phyloP scores from a whole-genome alignment of 92 coral and sea anemone species.

The Palythoa caribaeorum region DNA sequence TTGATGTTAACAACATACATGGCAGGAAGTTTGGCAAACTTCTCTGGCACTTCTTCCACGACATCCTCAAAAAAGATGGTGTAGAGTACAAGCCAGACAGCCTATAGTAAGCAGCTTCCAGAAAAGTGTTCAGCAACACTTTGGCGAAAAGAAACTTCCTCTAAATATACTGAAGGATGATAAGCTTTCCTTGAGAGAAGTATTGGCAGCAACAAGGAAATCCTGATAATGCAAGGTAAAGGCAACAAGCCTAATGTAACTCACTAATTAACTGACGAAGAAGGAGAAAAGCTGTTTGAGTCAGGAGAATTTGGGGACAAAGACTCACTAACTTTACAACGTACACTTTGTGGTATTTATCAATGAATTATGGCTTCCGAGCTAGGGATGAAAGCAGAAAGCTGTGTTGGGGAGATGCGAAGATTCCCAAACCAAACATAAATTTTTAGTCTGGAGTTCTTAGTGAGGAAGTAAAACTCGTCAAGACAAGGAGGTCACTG shows the following conservation, averaged over 20 bases:
- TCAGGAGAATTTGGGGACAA: background rate
- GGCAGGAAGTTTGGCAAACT: no score
- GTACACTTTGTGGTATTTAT: background rate
- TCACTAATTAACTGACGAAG: background rate
- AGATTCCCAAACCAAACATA: background rate
- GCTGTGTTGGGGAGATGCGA: background rate
- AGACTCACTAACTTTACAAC: background rate
- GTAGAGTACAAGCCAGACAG: background rate
- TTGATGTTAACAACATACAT: no score
- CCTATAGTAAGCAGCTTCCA: background rate
- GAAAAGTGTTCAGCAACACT: background rate
- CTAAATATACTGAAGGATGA: background rate
- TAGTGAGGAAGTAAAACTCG: background rate
- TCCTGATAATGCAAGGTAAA: background rate
- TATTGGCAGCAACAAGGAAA: background rate
- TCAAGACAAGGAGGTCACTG: background rate
- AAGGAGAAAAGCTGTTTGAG: background rate
- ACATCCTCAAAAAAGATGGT: background rate
- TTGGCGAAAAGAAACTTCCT: background rate
- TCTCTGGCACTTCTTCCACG: background rate
- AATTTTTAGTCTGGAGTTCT: background rate
- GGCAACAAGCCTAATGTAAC: background rate
- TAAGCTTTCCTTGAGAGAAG: background rate
- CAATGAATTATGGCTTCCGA: background rate
- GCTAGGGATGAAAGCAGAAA: background rate